Evolutionary conservation across 2,888 invertebrate species (phyloP), one percentile per base, ranked within the genome.

Genomic region (Andrena marginata): DNA sequence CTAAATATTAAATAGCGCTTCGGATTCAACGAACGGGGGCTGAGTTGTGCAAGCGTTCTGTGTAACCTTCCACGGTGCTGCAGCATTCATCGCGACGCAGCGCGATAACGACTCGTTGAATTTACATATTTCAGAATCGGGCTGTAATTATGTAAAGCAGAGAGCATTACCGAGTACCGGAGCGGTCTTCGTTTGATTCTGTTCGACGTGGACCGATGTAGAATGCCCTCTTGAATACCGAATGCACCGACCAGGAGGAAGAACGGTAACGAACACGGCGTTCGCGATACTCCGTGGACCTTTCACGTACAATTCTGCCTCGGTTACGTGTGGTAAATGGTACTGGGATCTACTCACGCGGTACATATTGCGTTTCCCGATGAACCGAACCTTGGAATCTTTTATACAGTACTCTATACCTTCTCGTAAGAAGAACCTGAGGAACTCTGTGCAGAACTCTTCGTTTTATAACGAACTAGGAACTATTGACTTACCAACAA

Each of bases 1-100:
- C 59, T 81, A 80, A 80, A 81, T 81, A 79, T 80, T 81, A 81
- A 80, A 80, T 73, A 77, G 80, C 80, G 79, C 51, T 78, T 80
- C 70, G 79, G 69, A 77, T 65, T 80, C 80, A 77, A 62, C 68
- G 56, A 56, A 56, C 31, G 56, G 48, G 68, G 29, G 65, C 42
- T n/a, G 33, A 20, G 69, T 76, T 79, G 72, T 59, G 68, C 80
- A 69, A 79, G 63, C 63, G n/a, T 8, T 63, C 20, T 33, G 20
- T 65, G 48, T 51, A 65, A 73, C 65, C 59, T 73, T 67, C 73
- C 71, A 16, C 42, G 31, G 42, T 13, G 49, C 16, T 8, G 31
- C 60, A 16, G 68, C 62, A 63, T 78, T 68, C 68, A 62, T 51
- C 42, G 51, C 54, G 67, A 26, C 35, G 48, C 33, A 4, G 54